These are phyloP conservation scores for Galbula dea DNA, from an alignment of 2,113 vertebrate species.

Conservation along the genomic window DNA sequence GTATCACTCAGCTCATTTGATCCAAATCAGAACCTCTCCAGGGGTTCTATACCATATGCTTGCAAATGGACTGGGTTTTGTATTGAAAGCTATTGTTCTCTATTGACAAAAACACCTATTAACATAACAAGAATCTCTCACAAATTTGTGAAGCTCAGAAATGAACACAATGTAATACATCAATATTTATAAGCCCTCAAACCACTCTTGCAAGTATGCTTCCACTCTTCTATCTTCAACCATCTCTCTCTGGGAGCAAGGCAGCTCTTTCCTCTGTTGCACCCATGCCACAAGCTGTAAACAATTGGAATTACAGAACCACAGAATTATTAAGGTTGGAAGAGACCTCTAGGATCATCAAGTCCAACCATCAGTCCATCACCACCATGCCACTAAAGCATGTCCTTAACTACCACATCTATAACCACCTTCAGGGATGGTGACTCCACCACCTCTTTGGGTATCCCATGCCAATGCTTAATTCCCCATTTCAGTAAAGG, in stretches of 20 bases:
- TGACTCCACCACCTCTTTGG: no score
- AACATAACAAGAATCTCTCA: neutral
- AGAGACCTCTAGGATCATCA: no score
- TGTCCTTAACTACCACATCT: no score
- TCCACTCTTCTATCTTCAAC: neutral
- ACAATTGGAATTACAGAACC: neutral
- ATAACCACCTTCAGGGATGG: no score
- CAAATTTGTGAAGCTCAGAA: neutral
- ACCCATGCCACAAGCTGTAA: slow-evolving; percentile 8
- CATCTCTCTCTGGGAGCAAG: neutral
- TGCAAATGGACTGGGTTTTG: neutral
- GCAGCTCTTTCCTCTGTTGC: neutral
- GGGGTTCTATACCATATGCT: neutral
- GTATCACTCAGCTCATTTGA: neutral
- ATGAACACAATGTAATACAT: neutral
- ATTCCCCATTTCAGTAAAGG: neutral
- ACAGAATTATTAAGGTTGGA: no score
- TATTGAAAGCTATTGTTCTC: neutral
- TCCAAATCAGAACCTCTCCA: slow-evolving; percentile 30
- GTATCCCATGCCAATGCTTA: no score
- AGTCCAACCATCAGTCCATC: no score
- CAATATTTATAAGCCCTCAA: slow-evolving; percentile 27
- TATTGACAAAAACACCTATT: neutral
- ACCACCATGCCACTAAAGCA: no score
- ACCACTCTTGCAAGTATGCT: neutral